Conservation (phyloP, 2,113 vertebrate species). For the Crotalus tigris region DNA sequence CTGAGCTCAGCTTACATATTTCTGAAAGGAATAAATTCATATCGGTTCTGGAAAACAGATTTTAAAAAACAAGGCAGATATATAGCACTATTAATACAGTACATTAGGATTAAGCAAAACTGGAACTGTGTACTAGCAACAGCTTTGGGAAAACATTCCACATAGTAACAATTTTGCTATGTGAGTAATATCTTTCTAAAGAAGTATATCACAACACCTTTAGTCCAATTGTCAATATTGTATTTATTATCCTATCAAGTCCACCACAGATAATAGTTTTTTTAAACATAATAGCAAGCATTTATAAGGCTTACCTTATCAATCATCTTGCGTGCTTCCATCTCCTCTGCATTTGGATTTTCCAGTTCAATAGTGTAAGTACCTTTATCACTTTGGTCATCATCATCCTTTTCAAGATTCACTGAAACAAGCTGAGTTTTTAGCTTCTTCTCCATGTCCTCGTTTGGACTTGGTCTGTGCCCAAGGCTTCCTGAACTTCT, state of each 20-base stretch:
- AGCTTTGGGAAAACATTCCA: background rate
- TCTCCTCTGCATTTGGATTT: constrained; percentile 88
- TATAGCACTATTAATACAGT: background rate
- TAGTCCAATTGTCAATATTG: background rate
- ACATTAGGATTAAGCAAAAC: background rate
- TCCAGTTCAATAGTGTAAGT: constrained; percentile 97
- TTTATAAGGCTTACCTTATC: constrained; percentile 82
- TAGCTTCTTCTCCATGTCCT: constrained; percentile 74
- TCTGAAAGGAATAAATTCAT: background rate
- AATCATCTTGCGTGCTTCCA: constrained; percentile 94
- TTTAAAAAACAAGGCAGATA: background rate
- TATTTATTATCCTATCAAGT: background rate
- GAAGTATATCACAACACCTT: background rate
- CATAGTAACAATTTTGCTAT: background rate
- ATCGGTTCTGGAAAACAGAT: background rate
- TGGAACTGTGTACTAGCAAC: background rate
- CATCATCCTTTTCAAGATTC: constrained; percentile 78
- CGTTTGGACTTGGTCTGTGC: constrained; percentile 79
- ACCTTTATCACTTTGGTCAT: constrained; percentile 93
- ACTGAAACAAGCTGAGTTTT: constrained; percentile 65
- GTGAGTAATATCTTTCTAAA: background rate
- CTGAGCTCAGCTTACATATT: background rate
- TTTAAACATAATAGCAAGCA: background rate
- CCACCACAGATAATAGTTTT: background rate
- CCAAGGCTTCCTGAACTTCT: constrained; percentile 88